Evolutionary conservation across 2,888 invertebrate genomes (phyloP), one percentile per base, ranked within the genome.

Genomic region (Oscheius sp.): DNA sequence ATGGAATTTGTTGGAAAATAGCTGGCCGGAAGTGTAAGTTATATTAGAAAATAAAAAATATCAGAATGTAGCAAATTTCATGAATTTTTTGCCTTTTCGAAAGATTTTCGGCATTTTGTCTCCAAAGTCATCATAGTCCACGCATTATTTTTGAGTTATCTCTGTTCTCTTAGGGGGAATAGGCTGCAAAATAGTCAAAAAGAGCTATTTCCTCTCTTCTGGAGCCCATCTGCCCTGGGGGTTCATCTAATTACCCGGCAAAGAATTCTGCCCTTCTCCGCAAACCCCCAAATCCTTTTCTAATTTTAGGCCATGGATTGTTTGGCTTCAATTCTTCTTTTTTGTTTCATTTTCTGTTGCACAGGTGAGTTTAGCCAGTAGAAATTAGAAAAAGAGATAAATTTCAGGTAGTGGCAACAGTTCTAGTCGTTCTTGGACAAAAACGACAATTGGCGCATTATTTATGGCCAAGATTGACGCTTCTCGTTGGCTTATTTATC

Each of bases 341-440:
- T 81, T 80, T 75, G 63, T 71, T 0, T 56, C 59, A 7, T 81
- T 83, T 58, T 63, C 80, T 6, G 59, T 83, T 21, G 46, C 49
- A 25, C 66, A 66, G 27, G 61, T 61, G n/a, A 21, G 2, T 9
- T 25, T 18, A 29, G 1, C 27, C 9, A 1, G 7, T 7, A 13
- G 13, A 49, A 49, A 16, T 5, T 13, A 49, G 13, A 6, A 35
- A 35, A 2, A 16, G 3, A 27, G n/a, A 35, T 43, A 55, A 41
- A 2, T 77, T 79, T 46, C 77, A 82, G 46, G 56, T 76, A 2
- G 7, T 82, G 18, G 82, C 77, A 35, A 76, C 79, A 0, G 73
- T 82, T n/a, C 77, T 82, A 52, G 73, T 82, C n/a, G 52, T 73
- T 2, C 72, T 78, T 9, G 82, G 80, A 1, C 78, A 77, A 7